Evolutionary conservation across 2,113 vertebrate species (phyloP).

Genomic region (human): GRCh38 chr12:37501001-37501500

Average conservation of each 20-base stretch:
- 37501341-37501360: background rate
- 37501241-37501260: background rate
- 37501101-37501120: background rate
- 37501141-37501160: background rate
- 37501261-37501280: background rate
- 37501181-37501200: background rate
- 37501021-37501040: background rate
- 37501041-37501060: background rate
- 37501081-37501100: background rate
- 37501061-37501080: background rate
- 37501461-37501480: background rate
- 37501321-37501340: background rate
- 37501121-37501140: background rate
- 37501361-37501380: conserved; percentile 37
- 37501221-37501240: background rate
- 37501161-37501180: background rate
- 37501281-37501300: background rate
- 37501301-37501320: background rate
- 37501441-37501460: background rate
- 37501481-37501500: background rate
- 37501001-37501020: background rate
- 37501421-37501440: background rate
- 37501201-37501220: background rate
- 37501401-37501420: background rate
- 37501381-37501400: background rate